These are phyloP conservation scores for Oryzias javanicus DNA, from an alignment of 2,113 vertebrate genomes.

Conservation along the genomic window DNA sequence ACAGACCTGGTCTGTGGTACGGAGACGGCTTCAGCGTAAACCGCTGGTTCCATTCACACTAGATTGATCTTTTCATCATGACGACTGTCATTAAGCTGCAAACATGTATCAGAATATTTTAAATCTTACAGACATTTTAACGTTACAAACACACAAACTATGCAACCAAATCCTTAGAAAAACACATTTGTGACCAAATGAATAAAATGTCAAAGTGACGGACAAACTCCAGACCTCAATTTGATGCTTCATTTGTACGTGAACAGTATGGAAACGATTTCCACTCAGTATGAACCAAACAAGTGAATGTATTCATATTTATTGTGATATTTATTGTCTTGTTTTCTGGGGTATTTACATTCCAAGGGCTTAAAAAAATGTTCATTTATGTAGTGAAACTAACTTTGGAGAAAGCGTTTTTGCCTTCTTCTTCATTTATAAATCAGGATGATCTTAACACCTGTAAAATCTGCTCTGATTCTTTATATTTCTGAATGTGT, in stretches of 20 bases:
- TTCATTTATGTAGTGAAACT: conserved; percentile 15
- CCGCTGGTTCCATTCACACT: too few relatives aligned
- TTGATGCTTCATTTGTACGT: not conserved
- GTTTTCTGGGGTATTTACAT: conserved; percentile 24
- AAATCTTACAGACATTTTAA: not conserved
- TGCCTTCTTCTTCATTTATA: not conserved
- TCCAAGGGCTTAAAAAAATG: conserved; percentile 14
- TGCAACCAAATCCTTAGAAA: conserved; percentile 4
- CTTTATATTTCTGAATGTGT: not conserved
- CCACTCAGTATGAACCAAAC: conserved; percentile 28
- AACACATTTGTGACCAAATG: conserved; percentile 2
- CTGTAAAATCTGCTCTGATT: conserved; percentile 21
- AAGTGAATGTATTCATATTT: conserved; percentile 49
- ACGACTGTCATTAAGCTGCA: not conserved
- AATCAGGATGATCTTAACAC: not conserved
- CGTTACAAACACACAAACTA: conserved; percentile 1
- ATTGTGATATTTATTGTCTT: conserved; percentile 46
- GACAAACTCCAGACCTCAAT: not conserved
- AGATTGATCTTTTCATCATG: too few relatives aligned
- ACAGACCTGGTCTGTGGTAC: not conserved
- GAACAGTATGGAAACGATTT: not conserved
- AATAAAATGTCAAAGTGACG: conserved; percentile 4
- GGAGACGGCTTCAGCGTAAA: not conserved
- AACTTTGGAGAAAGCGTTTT: not conserved
- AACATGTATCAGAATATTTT: not conserved